These are phyloP conservation scores for Entomyzon cyanotis DNA, from an alignment of 2,113 vertebrate species.

Conservation along the genomic window DNA sequence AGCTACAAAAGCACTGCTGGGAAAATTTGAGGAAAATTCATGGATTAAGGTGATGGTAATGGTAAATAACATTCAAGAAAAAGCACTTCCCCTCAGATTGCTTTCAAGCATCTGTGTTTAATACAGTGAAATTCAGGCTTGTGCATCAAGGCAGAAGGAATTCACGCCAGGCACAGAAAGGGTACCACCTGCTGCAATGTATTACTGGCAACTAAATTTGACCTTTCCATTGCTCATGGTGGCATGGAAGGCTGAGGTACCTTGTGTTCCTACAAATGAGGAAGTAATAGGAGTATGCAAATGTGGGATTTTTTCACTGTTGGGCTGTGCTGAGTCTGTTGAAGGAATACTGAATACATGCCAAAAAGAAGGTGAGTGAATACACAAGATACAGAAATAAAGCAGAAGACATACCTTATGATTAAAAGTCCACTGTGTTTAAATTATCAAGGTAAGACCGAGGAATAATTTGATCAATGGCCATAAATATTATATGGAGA, in stretches of 20 bases:
- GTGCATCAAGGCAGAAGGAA: background rate
- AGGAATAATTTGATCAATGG: conserved; percentile 7
- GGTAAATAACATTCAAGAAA: background rate
- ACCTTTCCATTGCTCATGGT: background rate
- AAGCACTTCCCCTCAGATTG: background rate
- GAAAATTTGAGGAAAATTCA: background rate
- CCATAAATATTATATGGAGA: background rate
- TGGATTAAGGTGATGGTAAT: background rate
- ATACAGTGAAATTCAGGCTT: background rate
- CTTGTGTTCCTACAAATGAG: background rate
- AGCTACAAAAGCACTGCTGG: background rate
- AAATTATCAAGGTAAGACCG: background rate
- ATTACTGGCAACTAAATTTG: background rate
- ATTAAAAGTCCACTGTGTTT: background rate
- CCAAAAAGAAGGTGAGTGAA: background rate
- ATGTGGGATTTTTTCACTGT: background rate
- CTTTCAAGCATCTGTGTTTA: background rate
- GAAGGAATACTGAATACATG: background rate
- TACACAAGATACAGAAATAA: background rate
- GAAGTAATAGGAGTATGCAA: background rate
- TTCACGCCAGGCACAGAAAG: background rate
- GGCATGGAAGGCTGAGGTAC: background rate
- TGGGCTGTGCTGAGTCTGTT: background rate
- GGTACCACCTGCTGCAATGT: background rate
- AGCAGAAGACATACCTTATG: background rate